Base-by-base conservation (phyloP, 2,888 invertebrate species). In the Hermaeophaga mercurialis region DNA sequence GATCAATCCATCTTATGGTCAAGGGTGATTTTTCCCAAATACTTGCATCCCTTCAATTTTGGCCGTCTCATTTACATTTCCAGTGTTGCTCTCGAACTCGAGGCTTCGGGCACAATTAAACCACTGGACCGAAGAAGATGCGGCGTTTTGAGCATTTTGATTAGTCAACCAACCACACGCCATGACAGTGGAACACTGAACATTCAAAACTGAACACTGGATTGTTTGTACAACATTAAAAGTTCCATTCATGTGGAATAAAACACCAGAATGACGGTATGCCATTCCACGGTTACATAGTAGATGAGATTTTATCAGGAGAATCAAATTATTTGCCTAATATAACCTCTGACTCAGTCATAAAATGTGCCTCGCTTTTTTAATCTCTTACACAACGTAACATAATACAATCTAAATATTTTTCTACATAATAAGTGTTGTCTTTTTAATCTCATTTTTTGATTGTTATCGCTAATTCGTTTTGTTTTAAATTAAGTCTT, bases 1-100 rank as follows among this genome's bases (percentile, higher is more conserved):
- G 68, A 70, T 69, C 72, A 68, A 71, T 72, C 69, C 65, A 71
- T 72, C 72, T 71, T 70, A 66, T 63, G 70, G 71, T 70, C 69
- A 71, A 70, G 64, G 69, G 69, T 70, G 62, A 61, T 66, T 66
- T 68, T 52, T 52, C 22, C 52, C 14, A 52, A 52, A 52, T 43
- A 24, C 52, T 52, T 58, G 64, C 64, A 68, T 63, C 67, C 70
- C 67, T 66, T 9, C 50, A 38, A 33, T 49, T 64, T 34, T 12
- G 24, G 34, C n/a, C 22, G 17, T 33, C 68, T 67, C 69, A 70
- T 70, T 69, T 70, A 67, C 70, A 70, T 70, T 69, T 70, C 67
- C 66, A 61, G 64, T 67, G 58, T 59, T 66, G 66, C 67, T 70
- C 66, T 66, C 64, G 62, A 66, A 64, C 66, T 66, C 64, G 62